A percentile compares a stretch with the other conserved stretches of the same genome.
Evolutionary conservation across 37 sponge, comb jelly and placozoan genomes (phyloP).

Genomic region (Sycon ciliatum): DNA sequence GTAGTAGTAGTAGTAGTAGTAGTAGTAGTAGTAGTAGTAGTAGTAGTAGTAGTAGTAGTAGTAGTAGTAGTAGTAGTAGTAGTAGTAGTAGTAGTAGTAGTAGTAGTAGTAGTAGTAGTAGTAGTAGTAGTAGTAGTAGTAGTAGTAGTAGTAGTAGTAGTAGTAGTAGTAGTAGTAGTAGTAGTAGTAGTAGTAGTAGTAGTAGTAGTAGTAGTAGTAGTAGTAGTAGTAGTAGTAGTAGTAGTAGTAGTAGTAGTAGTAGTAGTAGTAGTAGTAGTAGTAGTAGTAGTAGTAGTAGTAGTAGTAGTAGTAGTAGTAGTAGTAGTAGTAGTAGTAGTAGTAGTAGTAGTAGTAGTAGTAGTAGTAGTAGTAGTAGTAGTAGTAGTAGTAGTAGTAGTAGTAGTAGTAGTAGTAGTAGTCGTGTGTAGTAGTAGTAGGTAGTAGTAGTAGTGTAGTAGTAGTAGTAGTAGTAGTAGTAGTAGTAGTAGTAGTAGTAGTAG

Average conservation of each 20-base stretch:
- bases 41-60: constrained; percentile 9
- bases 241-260: constrained; percentile 2
- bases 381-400: constrained; percentile 9
- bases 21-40: constrained; percentile 2
- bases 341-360: constrained; percentile 9
- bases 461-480: constrained; percentile 9
- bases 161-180: constrained; percentile 9
- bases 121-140: constrained; percentile 9
- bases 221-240: constrained; percentile 9
- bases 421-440: constrained; percentile 1
- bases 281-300: constrained; percentile 9
- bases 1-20: constrained; percentile 9
- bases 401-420: background rate
- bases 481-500: constrained; percentile 9
- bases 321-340: constrained; percentile 9
- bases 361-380: constrained; percentile 2
- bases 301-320: constrained; percentile 2
- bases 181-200: constrained; percentile 2
- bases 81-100: constrained; percentile 2
- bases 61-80: constrained; percentile 9
- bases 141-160: constrained; percentile 2
- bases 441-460: no score
- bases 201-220: constrained; percentile 9
- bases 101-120: constrained; percentile 9
- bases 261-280: constrained; percentile 9